Conservation (phyloP, 2,113 vertebrate species). For the Probosciger aterrimus region DNA sequence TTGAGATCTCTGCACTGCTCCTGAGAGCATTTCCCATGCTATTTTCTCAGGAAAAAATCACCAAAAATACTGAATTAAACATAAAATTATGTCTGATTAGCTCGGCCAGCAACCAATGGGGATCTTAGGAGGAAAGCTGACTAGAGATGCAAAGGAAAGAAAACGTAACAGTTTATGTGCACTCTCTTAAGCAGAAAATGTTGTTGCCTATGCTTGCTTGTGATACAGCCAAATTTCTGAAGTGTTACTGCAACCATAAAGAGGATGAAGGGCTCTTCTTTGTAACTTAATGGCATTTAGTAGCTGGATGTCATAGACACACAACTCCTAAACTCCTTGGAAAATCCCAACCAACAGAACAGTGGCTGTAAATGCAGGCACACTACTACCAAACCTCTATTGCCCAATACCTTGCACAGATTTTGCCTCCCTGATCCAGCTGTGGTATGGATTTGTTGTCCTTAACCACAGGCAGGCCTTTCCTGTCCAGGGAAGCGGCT, state of each 20-base stretch:
- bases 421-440: background rate
- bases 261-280: background rate
- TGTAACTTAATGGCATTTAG: background rate
- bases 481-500: background rate
- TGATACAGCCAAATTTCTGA: background rate
- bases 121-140: background rate
- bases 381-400: background rate
- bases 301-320: background rate
- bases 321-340: rapidly evolving
- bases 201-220: background rate
- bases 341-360: background rate
- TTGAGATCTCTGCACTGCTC: background rate
- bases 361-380: background rate
- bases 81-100: background rate
- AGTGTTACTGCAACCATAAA: background rate
- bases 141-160: background rate
- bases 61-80: background rate
- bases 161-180: rapidly evolving
- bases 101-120: background rate
- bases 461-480: background rate
- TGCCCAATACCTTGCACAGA: no score
- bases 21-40: background rate
- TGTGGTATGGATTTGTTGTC: background rate
- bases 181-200: background rate
- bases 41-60: background rate